These are phyloP conservation scores for Dicrurus megarhynchus DNA, from an alignment of 2,113 vertebrate species.

Conservation along the genomic window DNA sequence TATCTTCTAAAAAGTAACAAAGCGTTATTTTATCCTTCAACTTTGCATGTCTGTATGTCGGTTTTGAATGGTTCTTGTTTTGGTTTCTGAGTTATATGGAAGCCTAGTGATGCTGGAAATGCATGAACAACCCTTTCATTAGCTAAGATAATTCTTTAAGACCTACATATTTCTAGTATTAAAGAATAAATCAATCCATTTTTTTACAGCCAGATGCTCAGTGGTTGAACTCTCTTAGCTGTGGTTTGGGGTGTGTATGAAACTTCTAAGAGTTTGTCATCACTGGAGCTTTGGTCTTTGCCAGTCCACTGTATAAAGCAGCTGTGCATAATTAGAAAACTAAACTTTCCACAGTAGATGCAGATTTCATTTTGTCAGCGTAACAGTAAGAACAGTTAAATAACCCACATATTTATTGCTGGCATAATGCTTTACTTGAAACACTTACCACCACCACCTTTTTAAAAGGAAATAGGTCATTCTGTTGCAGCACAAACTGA, in stretches of 20 bases:
- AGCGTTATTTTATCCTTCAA: neutral
- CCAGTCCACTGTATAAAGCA: neutral
- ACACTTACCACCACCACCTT: neutral
- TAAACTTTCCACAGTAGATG: neutral
- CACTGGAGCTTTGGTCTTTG: neutral
- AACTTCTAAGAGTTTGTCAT: neutral
- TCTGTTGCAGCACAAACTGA: neutral
- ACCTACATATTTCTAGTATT: neutral
- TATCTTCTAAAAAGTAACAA: neutral
- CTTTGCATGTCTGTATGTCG: neutral
- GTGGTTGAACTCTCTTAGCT: neutral
- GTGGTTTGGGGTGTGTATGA: neutral
- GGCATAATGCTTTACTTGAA: neutral
- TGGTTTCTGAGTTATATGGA: neutral
- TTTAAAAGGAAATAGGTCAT: neutral
- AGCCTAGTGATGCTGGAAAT: neutral
- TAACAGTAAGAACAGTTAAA: neutral
- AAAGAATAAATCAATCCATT: neutral
- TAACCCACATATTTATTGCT: neutral
- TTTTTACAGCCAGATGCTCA: neutral
- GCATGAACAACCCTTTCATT: neutral
- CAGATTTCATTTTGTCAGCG: neutral
- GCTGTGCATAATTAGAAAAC: neutral
- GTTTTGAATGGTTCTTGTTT: neutral
- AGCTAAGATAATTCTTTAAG: neutral